Conservation (phyloP, 2,888 invertebrate genomes). For the Yponomeuta malinellus region DNA sequence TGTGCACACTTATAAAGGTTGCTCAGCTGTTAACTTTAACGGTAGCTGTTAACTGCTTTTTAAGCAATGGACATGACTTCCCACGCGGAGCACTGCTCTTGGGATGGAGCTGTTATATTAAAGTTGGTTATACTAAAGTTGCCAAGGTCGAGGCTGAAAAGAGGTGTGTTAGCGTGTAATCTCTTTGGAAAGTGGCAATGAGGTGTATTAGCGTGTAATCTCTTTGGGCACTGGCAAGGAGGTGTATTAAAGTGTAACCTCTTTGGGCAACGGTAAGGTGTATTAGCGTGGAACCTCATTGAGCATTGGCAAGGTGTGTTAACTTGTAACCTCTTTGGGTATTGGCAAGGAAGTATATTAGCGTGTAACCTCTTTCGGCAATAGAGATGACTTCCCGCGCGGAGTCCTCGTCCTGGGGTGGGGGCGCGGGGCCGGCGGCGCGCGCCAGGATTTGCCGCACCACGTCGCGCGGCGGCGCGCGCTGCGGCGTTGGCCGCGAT, state of each 20-base stretch:
- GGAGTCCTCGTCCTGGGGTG: constrained; percentile 45
- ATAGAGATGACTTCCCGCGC: constrained; percentile 69
- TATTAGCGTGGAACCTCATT: too few species aligned
- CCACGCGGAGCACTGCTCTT: too few species aligned
- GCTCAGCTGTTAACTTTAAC: too few species aligned
- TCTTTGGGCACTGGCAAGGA: not conserved
- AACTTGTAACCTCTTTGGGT: too few species aligned
- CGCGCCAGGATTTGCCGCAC: constrained; percentile 64
- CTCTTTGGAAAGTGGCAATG: not conserved
- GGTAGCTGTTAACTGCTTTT: too few species aligned
- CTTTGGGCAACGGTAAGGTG: not conserved
- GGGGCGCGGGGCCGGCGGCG: constrained; percentile 55
- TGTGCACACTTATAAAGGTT: too few species aligned
- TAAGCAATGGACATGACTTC: too few species aligned
- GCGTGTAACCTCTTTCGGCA: constrained; percentile 60
- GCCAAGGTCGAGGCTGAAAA: too few species aligned
- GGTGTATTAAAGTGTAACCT: not conserved
- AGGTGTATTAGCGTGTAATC: not conserved
- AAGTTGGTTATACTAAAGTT: too few species aligned
- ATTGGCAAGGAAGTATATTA: too few species aligned
- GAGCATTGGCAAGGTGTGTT: too few species aligned
- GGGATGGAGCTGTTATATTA: too few species aligned
- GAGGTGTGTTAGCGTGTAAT: not conserved
- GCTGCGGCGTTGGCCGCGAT: constrained; percentile 59
- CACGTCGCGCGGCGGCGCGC: constrained; percentile 69